phyloP scores from a whole-genome alignment of 2,888 invertebrate species.

The Cylloceria caligata region DNA sequence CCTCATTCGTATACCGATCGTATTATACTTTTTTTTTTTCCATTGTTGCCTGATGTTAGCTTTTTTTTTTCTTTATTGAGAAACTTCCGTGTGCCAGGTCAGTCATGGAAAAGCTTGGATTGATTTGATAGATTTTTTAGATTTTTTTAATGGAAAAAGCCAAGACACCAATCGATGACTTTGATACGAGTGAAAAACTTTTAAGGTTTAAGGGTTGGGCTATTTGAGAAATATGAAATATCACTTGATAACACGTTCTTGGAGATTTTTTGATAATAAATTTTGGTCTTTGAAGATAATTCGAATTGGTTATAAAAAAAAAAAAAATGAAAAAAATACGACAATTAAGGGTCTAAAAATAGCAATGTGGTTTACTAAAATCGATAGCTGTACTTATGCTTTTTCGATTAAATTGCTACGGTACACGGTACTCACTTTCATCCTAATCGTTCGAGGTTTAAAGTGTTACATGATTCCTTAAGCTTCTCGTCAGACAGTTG shows the following conservation, averaged over 20 bases:
- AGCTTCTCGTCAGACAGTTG: conserved; percentile 33
- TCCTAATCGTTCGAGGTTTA: too few species aligned
- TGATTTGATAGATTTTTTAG: neutral
- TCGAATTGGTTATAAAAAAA: neutral
- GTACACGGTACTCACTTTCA: too few species aligned
- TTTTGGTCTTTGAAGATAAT: too few species aligned
- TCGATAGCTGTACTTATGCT: too few species aligned
- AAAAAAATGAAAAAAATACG: too few species aligned
- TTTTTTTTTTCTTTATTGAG: neutral
- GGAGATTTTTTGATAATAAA: neutral
- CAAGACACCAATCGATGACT: too few species aligned
- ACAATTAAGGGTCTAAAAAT: too few species aligned
- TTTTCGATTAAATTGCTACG: too few species aligned
- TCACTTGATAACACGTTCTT: neutral
- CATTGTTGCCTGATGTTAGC: conserved; percentile 1
- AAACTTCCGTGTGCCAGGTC: conserved; percentile 9
- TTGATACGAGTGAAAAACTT: neutral
- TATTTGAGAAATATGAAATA: neutral
- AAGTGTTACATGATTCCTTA: too few species aligned
- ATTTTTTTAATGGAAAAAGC: too few species aligned
- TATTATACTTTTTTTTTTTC: conserved; percentile 19
- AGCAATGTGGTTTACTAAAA: too few species aligned
- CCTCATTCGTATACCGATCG: conserved; percentile 37
- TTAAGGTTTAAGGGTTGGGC: neutral
- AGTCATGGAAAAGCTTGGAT: neutral